phyloP scores from a whole-genome alignment of 2,113 vertebrate genomes.

The Mesembrinibis cayennensis region DNA sequence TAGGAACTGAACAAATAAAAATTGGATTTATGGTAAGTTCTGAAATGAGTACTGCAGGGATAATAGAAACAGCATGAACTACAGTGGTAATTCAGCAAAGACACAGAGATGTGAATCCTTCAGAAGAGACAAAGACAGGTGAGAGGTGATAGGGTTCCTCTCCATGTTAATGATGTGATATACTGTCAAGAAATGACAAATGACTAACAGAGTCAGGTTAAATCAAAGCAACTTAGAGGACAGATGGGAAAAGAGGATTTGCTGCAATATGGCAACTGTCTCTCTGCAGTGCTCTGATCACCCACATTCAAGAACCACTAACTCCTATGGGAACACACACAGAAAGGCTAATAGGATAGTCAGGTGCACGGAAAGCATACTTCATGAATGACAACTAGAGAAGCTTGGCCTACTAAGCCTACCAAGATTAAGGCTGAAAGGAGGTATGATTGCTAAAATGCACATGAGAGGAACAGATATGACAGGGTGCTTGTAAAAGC shows the following conservation, averaged over 20 bases:
- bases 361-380: background rate
- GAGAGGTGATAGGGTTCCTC: background rate
- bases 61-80: background rate
- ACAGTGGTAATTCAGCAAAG: background rate
- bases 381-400: background rate
- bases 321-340: background rate
- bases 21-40: background rate
- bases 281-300: background rate
- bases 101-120: background rate
- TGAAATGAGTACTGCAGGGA: background rate
- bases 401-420: background rate
- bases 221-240: background rate
- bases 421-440: background rate
- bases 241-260: background rate
- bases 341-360: background rate
- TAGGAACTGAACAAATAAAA: background rate
- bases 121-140: background rate
- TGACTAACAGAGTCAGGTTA: background rate
- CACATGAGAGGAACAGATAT: background rate
- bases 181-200: background rate
- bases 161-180: background rate
- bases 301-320: background rate
- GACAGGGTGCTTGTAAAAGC: background rate
- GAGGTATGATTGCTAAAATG: background rate
- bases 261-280: background rate